Evolutionary conservation across 2,888 invertebrate genomes (phyloP), one percentile per base, ranked within the genome.

Genomic region (Spicauda simplicius): DNA sequence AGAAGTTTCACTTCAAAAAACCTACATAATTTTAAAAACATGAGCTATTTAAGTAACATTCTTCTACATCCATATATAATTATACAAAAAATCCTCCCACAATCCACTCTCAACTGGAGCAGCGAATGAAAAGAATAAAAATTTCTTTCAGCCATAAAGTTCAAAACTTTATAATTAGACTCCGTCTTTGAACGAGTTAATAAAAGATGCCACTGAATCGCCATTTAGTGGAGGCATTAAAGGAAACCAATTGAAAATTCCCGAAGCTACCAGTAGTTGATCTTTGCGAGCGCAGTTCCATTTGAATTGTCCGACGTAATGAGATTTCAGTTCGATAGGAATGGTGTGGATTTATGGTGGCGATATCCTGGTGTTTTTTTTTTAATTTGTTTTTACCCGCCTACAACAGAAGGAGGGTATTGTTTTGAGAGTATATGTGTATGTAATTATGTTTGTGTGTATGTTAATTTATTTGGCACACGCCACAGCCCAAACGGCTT

Each of bases 91-190:
- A 14, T 8, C 14, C 25, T 25, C 5, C 10, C 48, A 64, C 64
- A 58, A 65, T 65, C 65, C 53, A 65, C 45, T 53, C 19, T 54
- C 52, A 53, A 59, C 20, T 65, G 33, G 52, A 48, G 58, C 33
- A 37, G 37, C 45, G 64, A 65, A 52, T 54, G 59, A 59, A 65
- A 65, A 41, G 18, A 54, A 41, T 54, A 65, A 64, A 58, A 54
- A 48, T 53, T 45, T 59, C 54, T 25, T 41, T 45, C 65, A 59
- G 45, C 65, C 59, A 65, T 59, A 65, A 65, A 65, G 59, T 65
- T 60, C 19, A 60, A 66, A 66, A 66, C 66, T 66, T 66, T 66
- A 66, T 66, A 66, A 66, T 66, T 66, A 66, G 60, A 60, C 56
- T 54, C 33, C 50, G 45, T 54, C 65, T 66, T 65, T 60, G 55